Conservation (phyloP, 2,113 vertebrate species). For the Pituophis catenifer region DNA sequence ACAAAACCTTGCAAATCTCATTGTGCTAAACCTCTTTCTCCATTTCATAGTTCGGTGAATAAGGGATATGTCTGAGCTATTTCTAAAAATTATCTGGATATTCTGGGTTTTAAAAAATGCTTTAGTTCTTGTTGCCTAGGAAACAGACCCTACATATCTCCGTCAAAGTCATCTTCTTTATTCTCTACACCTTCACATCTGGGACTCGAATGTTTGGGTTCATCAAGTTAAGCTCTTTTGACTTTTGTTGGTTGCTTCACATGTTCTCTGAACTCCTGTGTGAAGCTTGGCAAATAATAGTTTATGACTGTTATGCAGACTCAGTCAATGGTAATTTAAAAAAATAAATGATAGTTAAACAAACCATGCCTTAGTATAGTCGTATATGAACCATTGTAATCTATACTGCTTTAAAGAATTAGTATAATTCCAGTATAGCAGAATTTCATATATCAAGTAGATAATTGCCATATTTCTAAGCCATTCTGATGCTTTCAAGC, state of each 20-base stretch:
- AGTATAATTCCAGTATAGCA: background rate
- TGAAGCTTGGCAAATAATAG: background rate
- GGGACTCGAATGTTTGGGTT: background rate
- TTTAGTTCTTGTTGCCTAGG: background rate
- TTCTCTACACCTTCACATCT: background rate
- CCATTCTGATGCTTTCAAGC: background rate
- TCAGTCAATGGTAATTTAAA: background rate
- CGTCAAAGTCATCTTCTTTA: background rate
- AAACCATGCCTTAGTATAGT: background rate
- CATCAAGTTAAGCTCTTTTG: background rate
- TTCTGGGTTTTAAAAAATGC: background rate
- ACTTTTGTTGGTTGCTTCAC: background rate
- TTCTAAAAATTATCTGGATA: background rate
- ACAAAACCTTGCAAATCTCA: background rate
- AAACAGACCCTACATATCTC: background rate
- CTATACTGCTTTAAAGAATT: background rate
- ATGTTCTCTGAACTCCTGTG: background rate
- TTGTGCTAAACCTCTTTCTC: background rate
- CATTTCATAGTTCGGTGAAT: background rate
- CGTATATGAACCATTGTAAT: background rate
- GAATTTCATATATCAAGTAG: background rate
- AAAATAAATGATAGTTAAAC: background rate
- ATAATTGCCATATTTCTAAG: background rate
- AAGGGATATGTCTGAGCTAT: background rate
- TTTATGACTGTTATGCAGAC: background rate